Percentiles rank a stretch among this genome's conserved stretches.
phyloP scores from a whole-genome alignment of 2,113 vertebrate species.

The Menura novaehollandiae region DNA sequence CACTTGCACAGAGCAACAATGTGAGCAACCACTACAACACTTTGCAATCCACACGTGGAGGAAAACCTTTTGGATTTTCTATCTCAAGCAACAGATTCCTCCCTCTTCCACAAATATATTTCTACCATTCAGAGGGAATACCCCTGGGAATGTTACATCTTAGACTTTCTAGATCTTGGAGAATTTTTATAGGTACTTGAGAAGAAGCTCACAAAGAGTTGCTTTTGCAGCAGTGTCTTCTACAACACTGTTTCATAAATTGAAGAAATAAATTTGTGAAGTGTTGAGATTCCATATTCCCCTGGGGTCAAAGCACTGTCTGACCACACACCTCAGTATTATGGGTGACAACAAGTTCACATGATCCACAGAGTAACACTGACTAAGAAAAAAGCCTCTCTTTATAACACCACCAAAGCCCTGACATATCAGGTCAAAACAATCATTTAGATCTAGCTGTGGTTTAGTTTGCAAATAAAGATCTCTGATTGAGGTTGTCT shows the following conservation, averaged over 20 bases:
- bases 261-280: not conserved
- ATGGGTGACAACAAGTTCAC: not conserved
- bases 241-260: not conserved
- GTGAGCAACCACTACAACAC: fast-evolving
- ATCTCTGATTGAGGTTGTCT: fast-evolving
- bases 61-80: not conserved
- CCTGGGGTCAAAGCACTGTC: not conserved
- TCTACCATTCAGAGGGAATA: not conserved
- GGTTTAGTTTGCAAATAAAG: not conserved
- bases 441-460: not conserved
- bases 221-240: not conserved
- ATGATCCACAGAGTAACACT: not conserved
- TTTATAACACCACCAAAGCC: not conserved
- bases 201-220: not conserved
- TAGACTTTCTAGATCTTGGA: not conserved
- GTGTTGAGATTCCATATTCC: not conserved
- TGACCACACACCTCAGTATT: not conserved
- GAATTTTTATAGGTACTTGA: not conserved
- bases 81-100: not conserved
- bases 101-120: too few relatives aligned
- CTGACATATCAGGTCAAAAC: not conserved
- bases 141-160: not conserved
- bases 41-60: not conserved
- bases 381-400: not conserved
- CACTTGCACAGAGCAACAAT: fast-evolving